Base-by-base conservation (phyloP, 2,888 invertebrate species). In the Pseudoips prasinana region DNA sequence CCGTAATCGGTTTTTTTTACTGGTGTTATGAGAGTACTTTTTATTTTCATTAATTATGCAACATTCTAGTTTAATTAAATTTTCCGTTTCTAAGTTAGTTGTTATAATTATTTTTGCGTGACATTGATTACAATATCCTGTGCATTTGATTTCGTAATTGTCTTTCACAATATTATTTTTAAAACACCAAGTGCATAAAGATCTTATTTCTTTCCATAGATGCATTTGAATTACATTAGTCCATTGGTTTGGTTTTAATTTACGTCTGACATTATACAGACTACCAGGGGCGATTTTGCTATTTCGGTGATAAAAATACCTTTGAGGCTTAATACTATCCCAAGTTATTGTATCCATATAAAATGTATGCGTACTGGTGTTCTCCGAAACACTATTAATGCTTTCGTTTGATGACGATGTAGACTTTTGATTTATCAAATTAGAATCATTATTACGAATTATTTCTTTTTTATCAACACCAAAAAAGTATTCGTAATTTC, bases 1-100 rank as follows among this genome's bases (percentile, higher is more conserved):
- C 33, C 33, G 27, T 33, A 28, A 33, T 33, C 33, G 27, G 27
- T 33, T 33, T 33, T 33, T 33, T 33, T 33, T 33, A 33, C 33
- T 33, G 27, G 33, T 33, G 22, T 33, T 33, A 33, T 33, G 33
- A 27, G 27, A 27, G 33, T 25, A 25, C 25, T 25, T 25, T 25
- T 25, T 25, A 25, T 33, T 34, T 32, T 33, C 33, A 33, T 33
- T 27, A 33, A 33, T 33, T 33, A 33, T 33, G 33, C 33, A 33
- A 33, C 33, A 33, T 33, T 33, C 33, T 33, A 28, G 33, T 33
- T 33, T 33, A 33, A 33, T 33, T 27, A 33, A 33, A 33, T 33
- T 33, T 33, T 33, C 33, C 33, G 27, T 33, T 33, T 33, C 27
- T 27, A 33, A 33, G 33, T 27, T 33, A 33, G 27, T 27, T 33